Base-by-base conservation (phyloP, 2,797 vertebrate genomes). In the Pseudochirops corinnae region DNA sequence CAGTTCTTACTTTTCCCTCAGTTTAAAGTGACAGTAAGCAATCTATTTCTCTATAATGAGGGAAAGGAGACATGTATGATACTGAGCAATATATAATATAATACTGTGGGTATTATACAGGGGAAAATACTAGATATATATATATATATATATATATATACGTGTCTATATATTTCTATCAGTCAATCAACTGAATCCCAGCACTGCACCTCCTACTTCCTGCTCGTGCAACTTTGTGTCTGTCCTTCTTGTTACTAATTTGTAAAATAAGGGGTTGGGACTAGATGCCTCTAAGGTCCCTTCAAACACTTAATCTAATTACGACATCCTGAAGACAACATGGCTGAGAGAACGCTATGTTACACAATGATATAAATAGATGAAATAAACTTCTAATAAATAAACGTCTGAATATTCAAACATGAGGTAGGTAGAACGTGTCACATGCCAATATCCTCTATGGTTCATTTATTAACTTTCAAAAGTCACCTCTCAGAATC, bases 401-500 rank as follows among this genome's bases (percentile, higher is more conserved):
- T 82, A 58, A 91, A 82, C 1, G 29, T n/a, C 0, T 90, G 62
- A 94, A 90, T 53, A 55, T 92, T 56, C 46, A 46, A 56, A 91
- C 39, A 55, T 52, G 87, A 14, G 82, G 16, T 0, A 5, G 11
- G 4, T 18, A 94, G 55, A 90, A 56, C 9, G 33, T 7, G 39
- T 87, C 24, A 33, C 24, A 56, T 9, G 33, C 18, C 31, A 60
- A 56, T 56, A 95, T 0, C 33, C 12, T 60, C 33, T 1, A 16
- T 0, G 0, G 28, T 9, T 26, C 57, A n/a, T 56, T 4, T 16
- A 50, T 90, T 33, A 56, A 24, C 82, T 91, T 0, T 91, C 56
- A 92, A 91, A 93, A 95, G 0, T 91, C 31, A 99, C 99, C 99
- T 99, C 92, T 99, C 99, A 0, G 99, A 99, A 93, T 99, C 99